Evolutionary conservation across 2,113 vertebrate species (phyloP).

Genomic region (Silurus asotus): DNA sequence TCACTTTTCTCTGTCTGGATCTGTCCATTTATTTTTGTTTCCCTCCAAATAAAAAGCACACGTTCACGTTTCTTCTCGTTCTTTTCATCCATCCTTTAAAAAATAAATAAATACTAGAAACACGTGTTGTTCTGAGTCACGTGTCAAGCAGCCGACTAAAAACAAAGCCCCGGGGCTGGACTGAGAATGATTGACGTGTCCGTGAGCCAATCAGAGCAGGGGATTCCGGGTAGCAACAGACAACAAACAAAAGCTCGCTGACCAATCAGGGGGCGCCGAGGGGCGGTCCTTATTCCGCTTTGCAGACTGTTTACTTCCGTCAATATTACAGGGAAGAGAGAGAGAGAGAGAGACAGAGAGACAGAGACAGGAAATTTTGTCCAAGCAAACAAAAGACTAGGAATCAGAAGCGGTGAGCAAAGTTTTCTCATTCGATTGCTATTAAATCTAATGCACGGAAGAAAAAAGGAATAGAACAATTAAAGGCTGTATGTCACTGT

Average conservation of each 20-base stretch:
- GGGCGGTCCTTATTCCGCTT: slow-evolving; percentile 45
- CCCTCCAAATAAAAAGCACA: not conserved
- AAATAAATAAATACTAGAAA: slow-evolving; percentile 61
- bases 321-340: slow-evolving; percentile 65
- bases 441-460: not conserved
- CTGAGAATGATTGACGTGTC: slow-evolving; percentile 51
- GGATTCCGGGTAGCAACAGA: slow-evolving; percentile 68
- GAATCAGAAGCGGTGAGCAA: slow-evolving; percentile 32
- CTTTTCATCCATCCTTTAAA: slow-evolving; percentile 10
- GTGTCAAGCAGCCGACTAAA: slow-evolving; percentile 61
- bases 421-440: not conserved
- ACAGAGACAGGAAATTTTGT: not conserved
- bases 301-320: slow-evolving; percentile 74
- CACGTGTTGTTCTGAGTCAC: slow-evolving; percentile 72
- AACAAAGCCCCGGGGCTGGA: slow-evolving; percentile 59
- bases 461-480: too few relatives aligned
- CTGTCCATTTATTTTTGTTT: not conserved
- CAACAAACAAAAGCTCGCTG: slow-evolving; percentile 45
- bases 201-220: slow-evolving; percentile 60
- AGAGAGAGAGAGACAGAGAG: too few relatives aligned
- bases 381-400: slow-evolving; percentile 52
- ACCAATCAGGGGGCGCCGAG: slow-evolving; percentile 63
- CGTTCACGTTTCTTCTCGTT: not conserved
- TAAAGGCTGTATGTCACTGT: too few relatives aligned
- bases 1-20: not conserved